A percentile compares a stretch with the other conserved stretches of the same genome.
phyloP scores from a whole-genome alignment of 2,797 vertebrate genomes.

The Cichlasoma orientale region DNA sequence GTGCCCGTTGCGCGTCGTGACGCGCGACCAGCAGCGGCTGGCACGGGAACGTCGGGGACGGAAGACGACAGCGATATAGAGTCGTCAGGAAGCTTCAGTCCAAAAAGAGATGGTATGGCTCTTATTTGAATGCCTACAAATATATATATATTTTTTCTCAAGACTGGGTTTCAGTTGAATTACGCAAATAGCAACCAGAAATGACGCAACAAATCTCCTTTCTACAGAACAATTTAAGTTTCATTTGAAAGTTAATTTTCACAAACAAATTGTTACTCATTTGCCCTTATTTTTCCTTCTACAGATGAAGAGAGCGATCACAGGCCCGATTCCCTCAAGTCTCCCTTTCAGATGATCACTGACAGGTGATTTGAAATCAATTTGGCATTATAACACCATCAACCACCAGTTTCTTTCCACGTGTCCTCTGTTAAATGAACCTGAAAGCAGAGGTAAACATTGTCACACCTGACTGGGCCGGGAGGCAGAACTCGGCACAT shows the following conservation, averaged over 20 bases:
- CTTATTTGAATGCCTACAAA: neutral
- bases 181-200: neutral
- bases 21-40: conserved; percentile 77
- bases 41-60: conserved; percentile 78
- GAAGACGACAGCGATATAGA: conserved; percentile 89
- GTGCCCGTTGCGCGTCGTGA: conserved; percentile 78
- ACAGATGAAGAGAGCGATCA: conserved; percentile 90
- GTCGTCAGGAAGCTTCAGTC: conserved; percentile 87
- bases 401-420: conserved; percentile 23
- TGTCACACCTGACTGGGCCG: conserved; percentile 62
- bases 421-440: conserved; percentile 52
- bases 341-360: conserved; percentile 91
- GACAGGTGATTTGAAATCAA: conserved; percentile 89
- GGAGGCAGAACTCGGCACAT: conserved; percentile 53
- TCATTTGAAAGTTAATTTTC: neutral
- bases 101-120: conserved; percentile 89
- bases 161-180: neutral
- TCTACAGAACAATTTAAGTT: neutral
- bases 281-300: neutral
- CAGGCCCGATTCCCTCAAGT: conserved; percentile 90
- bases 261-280: neutral
- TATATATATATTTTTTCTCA: no score
- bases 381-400: conserved; percentile 45
- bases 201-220: neutral
- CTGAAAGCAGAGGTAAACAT: conserved; percentile 64